Evolutionary conservation across 2,113 vertebrate species (phyloP).

Genomic region (Gorsachius goisagi): DNA sequence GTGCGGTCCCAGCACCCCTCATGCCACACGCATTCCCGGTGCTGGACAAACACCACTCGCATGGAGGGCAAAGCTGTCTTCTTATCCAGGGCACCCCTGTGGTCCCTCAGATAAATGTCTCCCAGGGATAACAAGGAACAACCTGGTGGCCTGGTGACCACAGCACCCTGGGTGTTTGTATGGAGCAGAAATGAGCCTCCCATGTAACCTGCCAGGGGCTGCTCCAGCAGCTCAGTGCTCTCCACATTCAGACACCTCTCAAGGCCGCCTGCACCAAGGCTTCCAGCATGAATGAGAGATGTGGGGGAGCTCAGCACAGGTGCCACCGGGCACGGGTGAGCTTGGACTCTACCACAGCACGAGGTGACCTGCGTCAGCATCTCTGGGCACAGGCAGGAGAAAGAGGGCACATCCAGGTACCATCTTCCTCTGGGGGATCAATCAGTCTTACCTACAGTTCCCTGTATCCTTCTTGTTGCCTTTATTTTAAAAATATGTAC

Average conservation of each 20-base stretch:
- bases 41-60: neutral
- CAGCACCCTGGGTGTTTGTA: neutral
- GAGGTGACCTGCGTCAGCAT: neutral
- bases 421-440: neutral
- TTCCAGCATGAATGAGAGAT: neutral
- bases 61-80: neutral
- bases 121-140: neutral
- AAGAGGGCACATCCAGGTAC: neutral
- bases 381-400: neutral
- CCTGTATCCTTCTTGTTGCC: neutral
- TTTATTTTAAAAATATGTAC: neutral
- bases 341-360: neutral
- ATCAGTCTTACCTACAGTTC: neutral
- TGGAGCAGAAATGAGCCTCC: neutral
- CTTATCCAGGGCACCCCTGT: neutral
- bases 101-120: neutral
- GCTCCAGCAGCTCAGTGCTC: neutral
- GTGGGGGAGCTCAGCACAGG: neutral
- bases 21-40: rapidly evolving
- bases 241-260: neutral
- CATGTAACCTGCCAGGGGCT: neutral
- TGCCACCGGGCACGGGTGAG: neutral
- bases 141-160: neutral
- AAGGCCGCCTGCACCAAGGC: neutral
- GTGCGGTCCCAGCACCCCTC: rapidly evolving